phyloP scores from a whole-genome alignment of 1,140 invertebrate genomes.

The Zaprionus inermis region DNA sequence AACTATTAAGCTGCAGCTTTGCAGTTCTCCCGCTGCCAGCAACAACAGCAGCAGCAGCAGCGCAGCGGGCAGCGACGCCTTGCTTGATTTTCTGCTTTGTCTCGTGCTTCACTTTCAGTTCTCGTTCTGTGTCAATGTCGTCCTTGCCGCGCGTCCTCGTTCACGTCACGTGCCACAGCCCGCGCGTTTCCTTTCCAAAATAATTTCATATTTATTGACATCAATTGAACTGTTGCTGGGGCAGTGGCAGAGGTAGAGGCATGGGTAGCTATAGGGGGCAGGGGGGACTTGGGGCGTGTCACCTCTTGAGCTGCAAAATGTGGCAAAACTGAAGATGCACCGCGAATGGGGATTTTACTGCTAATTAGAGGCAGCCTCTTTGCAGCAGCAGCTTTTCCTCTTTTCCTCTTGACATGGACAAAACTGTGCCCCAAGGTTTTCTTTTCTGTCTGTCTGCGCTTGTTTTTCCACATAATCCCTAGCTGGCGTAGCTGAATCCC shows the following conservation, averaged over 20 bases:
- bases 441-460: not conserved
- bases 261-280: not conserved
- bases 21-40: conserved; percentile 14
- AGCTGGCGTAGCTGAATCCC: conserved; percentile 5
- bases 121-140: conserved; percentile 68
- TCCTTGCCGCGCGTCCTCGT: not conserved
- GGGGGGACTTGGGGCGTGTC: not conserved
- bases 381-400: not conserved
- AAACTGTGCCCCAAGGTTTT: conserved; percentile 22
- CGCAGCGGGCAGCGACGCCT: not conserved
- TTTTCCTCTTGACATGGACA: conserved; percentile 33
- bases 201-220: conserved; percentile 55
- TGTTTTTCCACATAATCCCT: not conserved
- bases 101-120: conserved; percentile 63
- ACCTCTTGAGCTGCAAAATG: conserved; percentile 26
- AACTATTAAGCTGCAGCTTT: conserved; percentile 33
- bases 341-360: conserved; percentile 21
- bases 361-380: conserved; percentile 39
- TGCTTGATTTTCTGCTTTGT: conserved; percentile 16
- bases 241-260: conserved; percentile 14
- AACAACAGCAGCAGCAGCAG: not conserved
- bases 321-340: conserved; percentile 23
- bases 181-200: conserved; percentile 15
- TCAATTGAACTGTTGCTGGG: conserved; percentile 44
- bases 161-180: not conserved